Evolutionary conservation across 2,888 invertebrate species (phyloP).

Genomic region (Scaptomyza caliginosa): DNA sequence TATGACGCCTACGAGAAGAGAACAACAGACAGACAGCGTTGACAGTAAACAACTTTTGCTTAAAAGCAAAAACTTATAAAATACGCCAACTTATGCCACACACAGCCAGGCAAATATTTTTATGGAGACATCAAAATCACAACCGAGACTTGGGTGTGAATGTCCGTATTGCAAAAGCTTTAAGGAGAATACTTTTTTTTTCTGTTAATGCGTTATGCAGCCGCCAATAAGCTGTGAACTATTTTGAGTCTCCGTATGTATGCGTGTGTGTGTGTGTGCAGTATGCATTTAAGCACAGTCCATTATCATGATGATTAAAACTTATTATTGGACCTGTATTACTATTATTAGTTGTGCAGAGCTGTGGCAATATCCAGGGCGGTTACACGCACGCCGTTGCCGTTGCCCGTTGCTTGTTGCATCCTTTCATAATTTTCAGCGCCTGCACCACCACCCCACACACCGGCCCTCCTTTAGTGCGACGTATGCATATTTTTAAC

Average conservation of each 20-base stretch:
- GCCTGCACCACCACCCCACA: constrained; percentile 12
- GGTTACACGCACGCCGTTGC: constrained; percentile 68
- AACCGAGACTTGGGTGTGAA: constrained; percentile 30
- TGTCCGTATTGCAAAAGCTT: constrained; percentile 3
- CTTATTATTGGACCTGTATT: constrained; percentile 77
- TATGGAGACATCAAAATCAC: constrained; percentile 71
- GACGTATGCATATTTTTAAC: constrained; percentile 74
- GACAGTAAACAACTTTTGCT: constrained; percentile 24
- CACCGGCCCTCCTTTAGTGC: not conserved
- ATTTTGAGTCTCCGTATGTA: not conserved
- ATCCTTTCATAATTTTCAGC: constrained; percentile 70
- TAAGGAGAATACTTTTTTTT: constrained; percentile 14
- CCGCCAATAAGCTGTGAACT: constrained; percentile 42
- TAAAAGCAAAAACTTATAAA: constrained; percentile 63
- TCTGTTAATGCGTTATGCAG: constrained; percentile 17
- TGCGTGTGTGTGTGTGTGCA: constrained; percentile 4
- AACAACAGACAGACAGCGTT: constrained; percentile 13
- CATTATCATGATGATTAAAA: constrained; percentile 80
- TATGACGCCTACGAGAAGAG: constrained; percentile 60
- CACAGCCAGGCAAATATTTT: constrained; percentile 41
- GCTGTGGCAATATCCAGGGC: constrained; percentile 49
- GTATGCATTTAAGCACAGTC: constrained; percentile 58
- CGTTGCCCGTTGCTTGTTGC: constrained; percentile 36
- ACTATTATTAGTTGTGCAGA: constrained; percentile 69
- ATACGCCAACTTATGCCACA: constrained; percentile 49